These are phyloP conservation scores for Tetramorium parvispinum DNA, from an alignment of 1,140 invertebrate species.

Conservation along the genomic window DNA sequence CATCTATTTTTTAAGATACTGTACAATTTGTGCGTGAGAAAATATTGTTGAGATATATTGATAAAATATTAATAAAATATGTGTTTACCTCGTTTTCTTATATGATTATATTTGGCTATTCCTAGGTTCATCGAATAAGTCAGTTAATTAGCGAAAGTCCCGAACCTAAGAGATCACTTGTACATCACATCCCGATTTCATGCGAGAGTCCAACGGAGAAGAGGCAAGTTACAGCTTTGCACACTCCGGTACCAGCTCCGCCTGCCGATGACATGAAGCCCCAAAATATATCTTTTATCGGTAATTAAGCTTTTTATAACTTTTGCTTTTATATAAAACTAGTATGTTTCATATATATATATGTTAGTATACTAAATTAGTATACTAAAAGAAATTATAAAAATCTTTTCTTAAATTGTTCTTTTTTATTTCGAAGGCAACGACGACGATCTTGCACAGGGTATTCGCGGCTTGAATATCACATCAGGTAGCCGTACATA, in stretches of 20 bases:
- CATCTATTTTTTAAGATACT: not conserved
- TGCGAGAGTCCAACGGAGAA: conserved; percentile 83
- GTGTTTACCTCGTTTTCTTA: conserved; percentile 37
- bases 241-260: conserved; percentile 88
- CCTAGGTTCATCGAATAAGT: conserved; percentile 85
- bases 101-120: conserved; percentile 39
- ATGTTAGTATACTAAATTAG: not conserved
- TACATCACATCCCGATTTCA: conserved; percentile 82
- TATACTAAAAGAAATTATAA: not conserved
- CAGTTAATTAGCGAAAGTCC: conserved; percentile 84
- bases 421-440: conserved; percentile 77
- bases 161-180: conserved; percentile 82
- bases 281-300: conserved; percentile 96
- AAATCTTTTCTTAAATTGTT: conserved; percentile 65
- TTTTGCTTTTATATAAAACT: not conserved
- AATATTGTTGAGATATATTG: not conserved
- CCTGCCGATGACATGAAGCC: conserved; percentile 94
- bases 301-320: conserved; percentile 84
- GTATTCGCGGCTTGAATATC: conserved; percentile 91
- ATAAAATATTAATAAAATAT: not conserved
- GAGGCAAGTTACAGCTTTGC: conserved; percentile 84
- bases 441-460: conserved; percentile 87
- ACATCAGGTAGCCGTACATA: conserved; percentile 95
- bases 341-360: not conserved
- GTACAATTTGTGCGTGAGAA: not conserved